phyloP scores from a whole-genome alignment of 2,797 vertebrate species.

The Acridotheres tristis region DNA sequence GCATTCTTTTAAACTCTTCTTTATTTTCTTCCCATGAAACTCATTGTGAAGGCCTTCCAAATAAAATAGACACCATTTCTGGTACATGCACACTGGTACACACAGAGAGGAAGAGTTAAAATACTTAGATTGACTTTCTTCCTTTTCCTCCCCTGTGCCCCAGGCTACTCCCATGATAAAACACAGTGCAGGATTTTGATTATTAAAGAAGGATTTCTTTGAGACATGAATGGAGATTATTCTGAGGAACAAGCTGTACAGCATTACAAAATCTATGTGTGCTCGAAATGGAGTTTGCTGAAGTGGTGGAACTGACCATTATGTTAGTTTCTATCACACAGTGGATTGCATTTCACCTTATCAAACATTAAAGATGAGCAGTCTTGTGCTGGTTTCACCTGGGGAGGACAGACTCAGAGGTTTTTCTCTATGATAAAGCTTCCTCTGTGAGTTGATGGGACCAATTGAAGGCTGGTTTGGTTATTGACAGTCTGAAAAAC shows the following conservation, averaged over 20 bases:
- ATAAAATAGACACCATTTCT: neutral
- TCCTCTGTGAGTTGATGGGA: too few relatives aligned
- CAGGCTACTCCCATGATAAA: neutral
- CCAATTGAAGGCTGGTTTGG: too few relatives aligned
- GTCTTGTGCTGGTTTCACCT: too few relatives aligned
- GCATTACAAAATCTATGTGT: neutral
- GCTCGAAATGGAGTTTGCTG: neutral
- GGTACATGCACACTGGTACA: neutral
- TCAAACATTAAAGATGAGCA: neutral
- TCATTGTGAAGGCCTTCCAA: neutral
- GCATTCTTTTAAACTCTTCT: accelerated
- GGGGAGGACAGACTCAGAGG: too few relatives aligned
- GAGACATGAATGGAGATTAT: neutral
- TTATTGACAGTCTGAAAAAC: too few relatives aligned
- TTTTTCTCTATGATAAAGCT: too few relatives aligned
- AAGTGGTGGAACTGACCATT: neutral
- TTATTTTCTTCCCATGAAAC: neutral
- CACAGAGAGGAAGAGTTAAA: neutral
- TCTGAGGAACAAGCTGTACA: neutral
- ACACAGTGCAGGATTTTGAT: neutral
- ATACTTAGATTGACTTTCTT: neutral
- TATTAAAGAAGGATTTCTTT: neutral
- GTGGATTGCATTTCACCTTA: neutral
- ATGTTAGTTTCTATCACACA: neutral
- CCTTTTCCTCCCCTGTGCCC: neutral